Percentiles rank a stretch among this genome's conserved stretches.
Conservation (phyloP, 1,140 invertebrate species). For the Chrysopa pallens region DNA sequence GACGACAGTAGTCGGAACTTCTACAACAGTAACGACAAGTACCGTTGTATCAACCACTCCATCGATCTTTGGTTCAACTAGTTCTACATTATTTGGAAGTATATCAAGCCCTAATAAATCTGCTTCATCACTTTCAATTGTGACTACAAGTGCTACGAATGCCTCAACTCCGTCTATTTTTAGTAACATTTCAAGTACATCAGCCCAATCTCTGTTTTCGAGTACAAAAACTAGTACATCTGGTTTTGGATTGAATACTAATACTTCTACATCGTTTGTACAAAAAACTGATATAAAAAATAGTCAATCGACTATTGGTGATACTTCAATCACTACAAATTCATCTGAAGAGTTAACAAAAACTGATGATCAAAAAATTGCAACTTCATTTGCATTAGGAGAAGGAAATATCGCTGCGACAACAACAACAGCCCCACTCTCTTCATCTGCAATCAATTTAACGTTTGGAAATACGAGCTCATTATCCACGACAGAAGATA, state of each 20-base stretch:
- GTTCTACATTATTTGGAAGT: constrained; percentile 1
- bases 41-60: no score
- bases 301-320: neutral
- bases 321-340: neutral
- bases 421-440: neutral
- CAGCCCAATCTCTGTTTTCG: neutral
- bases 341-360: neutral
- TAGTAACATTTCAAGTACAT: neutral
- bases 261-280: neutral
- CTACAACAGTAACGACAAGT: neutral
- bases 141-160: neutral
- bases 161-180: neutral
- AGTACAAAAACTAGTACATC: neutral
- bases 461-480: neutral
- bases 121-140: neutral
- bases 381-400: constrained; percentile 6
- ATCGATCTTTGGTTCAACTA: neutral
- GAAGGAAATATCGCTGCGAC: neutral
- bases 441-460: constrained; percentile 1
- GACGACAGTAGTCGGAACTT: neutral
- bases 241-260: neutral
- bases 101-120: neutral
- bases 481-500: neutral
- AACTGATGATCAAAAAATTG: constrained; percentile 12
- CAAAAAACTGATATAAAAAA: neutral